phyloP scores from a whole-genome alignment of 2,888 invertebrate genomes.

The Caenorhabditis japonica region DNA sequence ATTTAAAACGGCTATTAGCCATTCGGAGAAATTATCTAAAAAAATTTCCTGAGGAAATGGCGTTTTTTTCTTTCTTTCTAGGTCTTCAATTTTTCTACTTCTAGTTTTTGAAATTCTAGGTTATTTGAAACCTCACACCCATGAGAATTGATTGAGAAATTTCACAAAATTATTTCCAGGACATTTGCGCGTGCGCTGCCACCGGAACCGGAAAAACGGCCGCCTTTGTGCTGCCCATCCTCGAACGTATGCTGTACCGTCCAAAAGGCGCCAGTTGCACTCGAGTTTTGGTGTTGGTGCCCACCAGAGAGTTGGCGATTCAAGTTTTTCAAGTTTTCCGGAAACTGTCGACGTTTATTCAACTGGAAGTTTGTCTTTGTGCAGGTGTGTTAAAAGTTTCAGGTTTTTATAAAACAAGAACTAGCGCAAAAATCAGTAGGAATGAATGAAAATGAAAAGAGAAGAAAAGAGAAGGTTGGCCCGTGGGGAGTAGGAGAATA shows the following conservation, averaged over 20 bases:
- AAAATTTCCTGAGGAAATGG: too few species aligned
- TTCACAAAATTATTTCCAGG: slow-evolving; percentile 78
- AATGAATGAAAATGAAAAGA: neutral
- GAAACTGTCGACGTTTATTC: slow-evolving; percentile 89
- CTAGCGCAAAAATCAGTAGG: neutral
- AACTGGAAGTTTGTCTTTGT: slow-evolving; percentile 77
- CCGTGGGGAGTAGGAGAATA: slow-evolving; percentile 35
- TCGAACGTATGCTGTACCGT: slow-evolving; percentile 91
- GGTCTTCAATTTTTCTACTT: too few species aligned
- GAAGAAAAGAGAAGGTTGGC: slow-evolving; percentile 17
- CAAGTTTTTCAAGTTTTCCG: slow-evolving; percentile 95
- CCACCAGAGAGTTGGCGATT: slow-evolving; percentile 95
- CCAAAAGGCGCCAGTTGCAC: slow-evolving; percentile 81
- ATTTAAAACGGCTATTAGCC: too few species aligned
- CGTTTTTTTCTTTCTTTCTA: too few species aligned
- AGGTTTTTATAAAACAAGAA: slow-evolving; percentile 4
- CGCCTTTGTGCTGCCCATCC: slow-evolving; percentile 96
- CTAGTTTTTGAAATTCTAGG: too few species aligned
- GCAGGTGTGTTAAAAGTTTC: slow-evolving; percentile 65
- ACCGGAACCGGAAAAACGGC: slow-evolving; percentile 96
- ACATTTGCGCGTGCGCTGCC: slow-evolving; percentile 97
- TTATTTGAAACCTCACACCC: too few species aligned
- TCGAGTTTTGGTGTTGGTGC: slow-evolving; percentile 91
- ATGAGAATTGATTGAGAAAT: neutral
- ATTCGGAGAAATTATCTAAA: too few species aligned